Base-by-base conservation (phyloP, 30 jellyfish, hydroid and myxozoan genomes). In the Hydractinia echinata region DNA sequence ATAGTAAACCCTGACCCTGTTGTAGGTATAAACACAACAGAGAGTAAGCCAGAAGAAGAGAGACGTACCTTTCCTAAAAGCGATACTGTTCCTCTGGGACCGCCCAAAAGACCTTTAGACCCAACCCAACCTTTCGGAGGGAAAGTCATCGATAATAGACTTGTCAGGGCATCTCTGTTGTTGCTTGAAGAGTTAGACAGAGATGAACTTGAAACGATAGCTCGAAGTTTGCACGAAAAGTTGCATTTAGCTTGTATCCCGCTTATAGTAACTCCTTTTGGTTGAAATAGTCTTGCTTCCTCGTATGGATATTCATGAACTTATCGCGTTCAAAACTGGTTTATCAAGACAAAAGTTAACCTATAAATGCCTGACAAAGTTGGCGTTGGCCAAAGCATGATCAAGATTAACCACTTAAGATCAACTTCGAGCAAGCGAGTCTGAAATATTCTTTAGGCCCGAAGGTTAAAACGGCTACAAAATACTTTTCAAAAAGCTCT, bases 191-290 rank as follows among this genome's bases (percentile, higher is more conserved):
- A 87, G 55, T 79, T 92, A 49, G 88, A 82, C 9, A 77, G 98
- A 79, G 96, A 92, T 55, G 98, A 92, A 81, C 90, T 92, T 5
- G 98, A 92, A 84, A 79, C 84, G 9, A 68, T 92, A n/a, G 98
- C 98, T 16, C 68, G 98, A 72, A 73, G 72, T 51, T 67, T 92
- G 79, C 98, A 92, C 70, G 98, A 92, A 52, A 92, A 84, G 73
- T 70, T 92, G 50, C 98, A 92, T 55, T 61, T 92, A 49, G 96
- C 96, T 10, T 92, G 98, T 72, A 92, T 92, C 30, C 98, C 98
- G 44, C 81, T 92, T 21, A 92, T 92, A 83, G 96, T 92, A 4
- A 92, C 87, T 81, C 98, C 98, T 5, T 67, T 90, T 44, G 95
- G 95, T 53, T 71, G 50, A 50, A 7, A 58, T 0, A 58, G 69